Evolutionary conservation across 2,888 invertebrate genomes (phyloP), one percentile per base, ranked within the genome.

Genomic region (Conus canariensis): DNA sequence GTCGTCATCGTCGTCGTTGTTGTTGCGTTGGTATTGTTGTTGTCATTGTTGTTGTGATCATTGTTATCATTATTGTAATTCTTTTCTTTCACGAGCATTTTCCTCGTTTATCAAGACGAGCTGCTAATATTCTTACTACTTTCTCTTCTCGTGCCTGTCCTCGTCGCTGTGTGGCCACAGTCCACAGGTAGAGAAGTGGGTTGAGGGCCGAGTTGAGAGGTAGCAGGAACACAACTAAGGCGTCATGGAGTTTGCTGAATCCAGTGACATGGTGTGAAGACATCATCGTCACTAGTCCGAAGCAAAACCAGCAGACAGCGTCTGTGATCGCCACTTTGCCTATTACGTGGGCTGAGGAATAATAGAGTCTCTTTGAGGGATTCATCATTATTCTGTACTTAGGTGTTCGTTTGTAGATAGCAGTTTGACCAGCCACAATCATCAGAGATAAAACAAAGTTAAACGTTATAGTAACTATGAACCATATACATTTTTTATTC

Each of bases 161-260:
- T 56, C 58, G 56, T 19, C 56, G 56, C 82, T 83, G 82, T 83
- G 82, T 83, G 16, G 16, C 56, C 7, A 58, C 19, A 22, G 56
- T 58, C 82, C 82, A 83, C 82, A 83, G 56, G 82, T 16, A 56
- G 22, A 83, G 56, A 19, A 83, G 7, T 19, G 82, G 82, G 10
- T 58, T 58, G 82, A 83, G 82, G 19, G 82, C 82, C 12, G 82
- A 56, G 58, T 83, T 83, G 56, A 83, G 22, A 8, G 82, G 82
- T 58, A 83, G 10, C 22, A 83, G 5, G 58, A 83, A 83, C 8
- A 83, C 82, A 83, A 83, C 82, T 58, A 83, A 7, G 22, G 82
- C 19, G 19, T 12, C 56, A 83, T 83, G 12, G 22, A 83, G 9
- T 7, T 83, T 9, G 19, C 12, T 19, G 16, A 58, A 83, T 22